A percentile compares a stretch with the other conserved stretches of the same genome.
These are phyloP conservation scores for Chaetops frenatus DNA, from an alignment of 2,113 vertebrate genomes.

Conservation along the genomic window DNA sequence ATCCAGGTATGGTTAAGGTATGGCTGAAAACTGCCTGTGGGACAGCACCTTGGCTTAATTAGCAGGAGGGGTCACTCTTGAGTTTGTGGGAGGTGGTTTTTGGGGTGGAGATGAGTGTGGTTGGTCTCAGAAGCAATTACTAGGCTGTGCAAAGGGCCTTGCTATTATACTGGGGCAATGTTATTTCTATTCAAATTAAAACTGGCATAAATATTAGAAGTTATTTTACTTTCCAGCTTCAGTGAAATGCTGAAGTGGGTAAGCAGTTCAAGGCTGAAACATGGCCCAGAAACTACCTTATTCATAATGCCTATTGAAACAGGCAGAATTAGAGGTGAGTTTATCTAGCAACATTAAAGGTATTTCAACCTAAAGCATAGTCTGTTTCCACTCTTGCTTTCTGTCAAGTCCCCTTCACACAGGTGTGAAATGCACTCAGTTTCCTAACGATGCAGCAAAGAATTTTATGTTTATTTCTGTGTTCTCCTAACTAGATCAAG, in stretches of 20 bases:
- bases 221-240: background rate
- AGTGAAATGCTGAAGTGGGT: background rate
- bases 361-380: background rate
- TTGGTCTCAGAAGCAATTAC: background rate
- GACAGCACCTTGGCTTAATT: background rate
- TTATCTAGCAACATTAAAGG: background rate
- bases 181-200: background rate
- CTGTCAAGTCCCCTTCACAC: background rate
- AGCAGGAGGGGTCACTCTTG: conserved; percentile 24
- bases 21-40: background rate
- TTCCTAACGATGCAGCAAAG: background rate
- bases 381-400: background rate
- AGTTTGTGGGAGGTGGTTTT: background rate
- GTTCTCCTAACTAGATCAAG: background rate
- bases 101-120: background rate
- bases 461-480: background rate
- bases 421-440: background rate
- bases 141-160: background rate
- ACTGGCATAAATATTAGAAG: background rate
- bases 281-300: background rate
- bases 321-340: background rate
- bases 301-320: background rate
- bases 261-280: background rate
- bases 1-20: background rate
- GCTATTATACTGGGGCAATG: background rate